Conservation (phyloP, 2,113 vertebrate genomes). For the Pluvialis apricaria region DNA sequence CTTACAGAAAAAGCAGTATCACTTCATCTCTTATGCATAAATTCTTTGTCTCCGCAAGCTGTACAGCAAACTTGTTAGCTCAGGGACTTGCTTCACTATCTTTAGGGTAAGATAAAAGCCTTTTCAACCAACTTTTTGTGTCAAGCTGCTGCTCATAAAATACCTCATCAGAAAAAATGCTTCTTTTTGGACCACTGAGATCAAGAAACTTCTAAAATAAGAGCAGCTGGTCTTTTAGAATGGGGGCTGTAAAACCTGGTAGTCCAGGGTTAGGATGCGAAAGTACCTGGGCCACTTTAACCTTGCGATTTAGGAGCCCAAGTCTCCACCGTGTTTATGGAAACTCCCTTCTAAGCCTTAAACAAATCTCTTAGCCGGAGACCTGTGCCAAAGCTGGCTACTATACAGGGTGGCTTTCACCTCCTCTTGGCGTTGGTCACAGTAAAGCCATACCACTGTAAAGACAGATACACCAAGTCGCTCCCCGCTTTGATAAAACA, state of each 20-base stretch:
- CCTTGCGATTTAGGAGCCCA: neutral
- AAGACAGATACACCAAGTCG: neutral
- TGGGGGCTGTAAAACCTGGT: neutral
- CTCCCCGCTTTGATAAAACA: neutral
- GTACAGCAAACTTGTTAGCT: neutral
- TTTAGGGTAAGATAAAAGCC: neutral
- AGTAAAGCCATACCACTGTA: neutral
- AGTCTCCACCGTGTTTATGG: neutral
- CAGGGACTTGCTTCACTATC: neutral
- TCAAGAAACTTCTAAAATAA: neutral
- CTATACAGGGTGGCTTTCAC: neutral
- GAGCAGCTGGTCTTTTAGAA: neutral
- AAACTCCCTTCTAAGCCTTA: neutral
- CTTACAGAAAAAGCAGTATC: neutral
- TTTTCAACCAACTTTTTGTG: neutral
- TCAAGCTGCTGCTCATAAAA: neutral
- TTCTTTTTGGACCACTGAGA: neutral
- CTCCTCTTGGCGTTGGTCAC: neutral
- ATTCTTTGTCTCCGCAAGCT: conserved; percentile 20
- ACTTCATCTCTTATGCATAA: conserved; percentile 31
- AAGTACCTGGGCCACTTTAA: neutral
- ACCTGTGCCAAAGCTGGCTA: neutral
- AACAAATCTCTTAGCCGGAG: neutral
- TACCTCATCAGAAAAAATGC: neutral
- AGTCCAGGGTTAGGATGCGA: neutral